Percentiles rank a stretch among this genome's conserved stretches.
Conservation (phyloP, 2,113 vertebrate genomes). For the Chauna torquata region DNA sequence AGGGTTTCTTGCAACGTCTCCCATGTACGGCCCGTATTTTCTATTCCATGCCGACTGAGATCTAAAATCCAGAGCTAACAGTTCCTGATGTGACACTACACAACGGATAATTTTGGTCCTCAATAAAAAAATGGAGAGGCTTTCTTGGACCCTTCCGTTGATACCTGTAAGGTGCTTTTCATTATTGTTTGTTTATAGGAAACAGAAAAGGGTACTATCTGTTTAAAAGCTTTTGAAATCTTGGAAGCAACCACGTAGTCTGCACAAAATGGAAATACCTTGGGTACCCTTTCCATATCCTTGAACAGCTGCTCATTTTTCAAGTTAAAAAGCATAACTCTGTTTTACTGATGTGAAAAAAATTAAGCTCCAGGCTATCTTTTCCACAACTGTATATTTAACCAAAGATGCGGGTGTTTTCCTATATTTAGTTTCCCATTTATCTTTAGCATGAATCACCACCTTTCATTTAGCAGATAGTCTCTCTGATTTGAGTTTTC, state of each 20-base stretch:
- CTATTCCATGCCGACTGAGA: not conserved
- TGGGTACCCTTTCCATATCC: not conserved
- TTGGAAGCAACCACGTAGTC: not conserved
- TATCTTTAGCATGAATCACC: conserved; percentile 15
- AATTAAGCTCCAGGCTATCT: not conserved
- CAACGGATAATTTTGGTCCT: not conserved
- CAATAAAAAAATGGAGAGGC: not conserved
- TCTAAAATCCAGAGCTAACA: not conserved
- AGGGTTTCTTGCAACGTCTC: not conserved
- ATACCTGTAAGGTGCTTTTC: not conserved
- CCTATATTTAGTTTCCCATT: conserved; percentile 17
- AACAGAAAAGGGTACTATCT: not conserved
- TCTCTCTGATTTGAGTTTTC: conserved; percentile 20
- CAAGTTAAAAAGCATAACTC: not conserved
- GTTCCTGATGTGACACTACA: not conserved
- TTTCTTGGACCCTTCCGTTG: not conserved
- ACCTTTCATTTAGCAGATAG: not conserved
- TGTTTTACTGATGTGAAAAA: not conserved
- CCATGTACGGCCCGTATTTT: not conserved
- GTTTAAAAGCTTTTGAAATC: conserved; percentile 3
- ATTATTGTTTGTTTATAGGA: not conserved
- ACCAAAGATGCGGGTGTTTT: not conserved
- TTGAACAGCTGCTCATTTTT: not conserved
- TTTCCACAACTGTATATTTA: conserved; percentile 7
- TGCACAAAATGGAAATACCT: not conserved